Base-by-base conservation (phyloP, 2,888 invertebrate genomes). In the Heliconius cydno region DNA sequence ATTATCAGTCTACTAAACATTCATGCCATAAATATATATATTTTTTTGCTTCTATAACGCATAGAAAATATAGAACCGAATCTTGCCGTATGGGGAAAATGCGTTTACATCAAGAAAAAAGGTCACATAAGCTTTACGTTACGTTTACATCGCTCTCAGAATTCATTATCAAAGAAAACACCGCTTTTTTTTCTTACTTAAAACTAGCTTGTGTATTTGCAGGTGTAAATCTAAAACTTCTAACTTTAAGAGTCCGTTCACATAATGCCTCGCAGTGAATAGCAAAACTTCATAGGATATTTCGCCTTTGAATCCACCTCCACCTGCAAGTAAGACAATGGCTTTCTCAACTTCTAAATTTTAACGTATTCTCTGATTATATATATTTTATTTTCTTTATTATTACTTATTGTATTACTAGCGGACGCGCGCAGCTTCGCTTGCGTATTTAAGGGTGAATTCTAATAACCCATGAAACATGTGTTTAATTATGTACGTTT, bases 211-310 rank as follows among this genome's bases (percentile, higher is more conserved):
- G 52, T 57, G 52, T 57, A 57, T n/a, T 73, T 60, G n/a, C 1
- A 60, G 30, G 60, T 73, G 60, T 73, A 73, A 60, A 73, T 60
- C 25, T 60, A 60, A 30, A 73, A 73, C 34, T 73, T 73, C 34
- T 60, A 73, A 73, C 73, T 60, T 15, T n/a, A 38, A 34, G 34
- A 60, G 60, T n/a, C 34, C 60, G 73, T 60, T 73, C 65, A 63
- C 65, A 75, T 75, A 75, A 65, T 41, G 75, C 75, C 65, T 65
- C 38, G 65, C 28, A 65, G 68, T 80, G 76, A 78, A 80, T 81
- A 46, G 80, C 71, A 72, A 79, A 81, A 81, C 67, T 81, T 81
- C 72, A 72, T 67, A 60, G 66, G 60, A 71, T 66, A 79, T 73
- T 77, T 77, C 66, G 66, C 70, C 72, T 78, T 66, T 79, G 81